Base-by-base conservation (phyloP, 2,113 vertebrate species). In the Delphinapterus leucas region DNA sequence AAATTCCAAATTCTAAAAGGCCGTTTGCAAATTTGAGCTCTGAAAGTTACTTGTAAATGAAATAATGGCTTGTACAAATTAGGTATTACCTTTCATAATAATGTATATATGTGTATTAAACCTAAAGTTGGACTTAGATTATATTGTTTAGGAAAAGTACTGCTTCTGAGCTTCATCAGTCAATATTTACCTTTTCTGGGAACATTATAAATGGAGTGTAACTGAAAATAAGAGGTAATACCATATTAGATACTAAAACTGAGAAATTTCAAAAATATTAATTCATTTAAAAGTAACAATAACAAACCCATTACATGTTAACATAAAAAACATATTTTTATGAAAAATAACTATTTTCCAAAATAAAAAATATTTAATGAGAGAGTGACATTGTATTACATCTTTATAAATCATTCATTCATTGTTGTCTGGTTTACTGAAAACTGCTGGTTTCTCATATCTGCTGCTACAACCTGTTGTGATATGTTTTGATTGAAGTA, bases 261-360 rank as follows among this genome's bases (percentile, higher is more conserved):
- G 28, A 88, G 21, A 82, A 89, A 58, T 67, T 77, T 82, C 25
- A 15, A 90, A 93, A 76, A 41, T 33, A 88, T 2, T n/a, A 38
- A 53, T 53, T 68, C 17, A 61, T 68, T 74, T 85, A 88, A 94
- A 95, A 76, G 11, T 87, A 88, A 28, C 41, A 73, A 4, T n/a
- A 26, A 61, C 2, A 93, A 65, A 60, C 21, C 20, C 68, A 67
- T 63, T 88, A 47, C 5, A 25, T 87, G 3, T 55, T 83, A 67
- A 60, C 47, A 83, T 61, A 80, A 71, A 84, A 61, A 49, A 49
- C 20, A 44, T 15, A 67, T 47, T 83, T 87, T n/a, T 88, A 84
- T 84, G 33, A 82, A 94, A 95, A 93, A 49, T 73, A 77, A 41
- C 15, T 36, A 6, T 92, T 87, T 97, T 93, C 18, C 15, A 79